These are phyloP conservation scores for Malacoctenus gilli DNA, from an alignment of 2,797 vertebrate species.

Conservation along the genomic window DNA sequence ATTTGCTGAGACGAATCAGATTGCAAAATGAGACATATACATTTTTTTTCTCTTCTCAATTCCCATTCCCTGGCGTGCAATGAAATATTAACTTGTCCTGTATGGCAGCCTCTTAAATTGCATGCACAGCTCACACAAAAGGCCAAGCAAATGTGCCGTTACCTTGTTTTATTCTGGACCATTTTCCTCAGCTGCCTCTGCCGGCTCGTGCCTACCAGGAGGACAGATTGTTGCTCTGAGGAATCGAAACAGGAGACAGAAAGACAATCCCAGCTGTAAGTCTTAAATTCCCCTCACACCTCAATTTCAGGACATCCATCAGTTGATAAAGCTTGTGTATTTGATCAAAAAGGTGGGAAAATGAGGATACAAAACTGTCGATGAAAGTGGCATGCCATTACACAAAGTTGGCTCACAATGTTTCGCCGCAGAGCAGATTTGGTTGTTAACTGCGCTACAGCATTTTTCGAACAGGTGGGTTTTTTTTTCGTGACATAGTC, in stretches of 20 bases:
- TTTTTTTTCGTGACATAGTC: too few relatives aligned
- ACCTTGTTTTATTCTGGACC: constrained; percentile 80
- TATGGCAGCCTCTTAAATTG: constrained; percentile 75
- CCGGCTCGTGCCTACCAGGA: constrained; percentile 56
- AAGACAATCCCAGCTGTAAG: constrained; percentile 54
- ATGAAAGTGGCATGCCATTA: constrained; percentile 24
- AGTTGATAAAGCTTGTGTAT: constrained; percentile 27
- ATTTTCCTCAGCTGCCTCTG: constrained; percentile 69
- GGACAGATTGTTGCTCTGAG: constrained; percentile 74
- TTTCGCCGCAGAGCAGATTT: too few relatives aligned
- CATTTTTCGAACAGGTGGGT: too few relatives aligned
- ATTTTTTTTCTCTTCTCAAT: constrained; percentile 55
- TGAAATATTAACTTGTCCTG: constrained; percentile 81
- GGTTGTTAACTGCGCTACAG: too few relatives aligned
- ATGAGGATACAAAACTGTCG: constrained; percentile 40
- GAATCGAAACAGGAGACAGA: constrained; percentile 56
- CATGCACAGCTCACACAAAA: constrained; percentile 73
- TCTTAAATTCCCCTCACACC: constrained; percentile 47
- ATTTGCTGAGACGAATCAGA: constrained; percentile 80
- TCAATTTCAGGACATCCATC: constrained; percentile 57
- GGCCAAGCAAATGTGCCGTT: constrained; percentile 78
- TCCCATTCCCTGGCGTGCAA: constrained; percentile 64
- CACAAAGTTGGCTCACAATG: constrained; percentile 15
- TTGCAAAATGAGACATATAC: constrained; percentile 77
- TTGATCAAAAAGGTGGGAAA: constrained; percentile 29